Evolutionary conservation across 2,113 vertebrate species (phyloP).

Genomic region (Merops nubicus): DNA sequence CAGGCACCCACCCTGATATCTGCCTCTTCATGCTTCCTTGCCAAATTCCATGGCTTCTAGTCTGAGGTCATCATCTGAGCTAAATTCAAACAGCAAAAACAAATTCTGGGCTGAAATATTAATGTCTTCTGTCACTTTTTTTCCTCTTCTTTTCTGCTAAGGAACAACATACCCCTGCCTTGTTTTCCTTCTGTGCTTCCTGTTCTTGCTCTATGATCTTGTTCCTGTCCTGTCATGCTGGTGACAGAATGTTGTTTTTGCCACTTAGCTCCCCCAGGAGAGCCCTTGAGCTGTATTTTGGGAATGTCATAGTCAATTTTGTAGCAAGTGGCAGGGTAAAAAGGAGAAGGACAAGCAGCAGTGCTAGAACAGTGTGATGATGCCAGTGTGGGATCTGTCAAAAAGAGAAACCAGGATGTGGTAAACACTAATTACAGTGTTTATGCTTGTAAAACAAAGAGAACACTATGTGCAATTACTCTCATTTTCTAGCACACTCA

Average conservation of each 20-base stretch:
- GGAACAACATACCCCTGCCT: constrained; percentile 5
- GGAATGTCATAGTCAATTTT: constrained; percentile 43
- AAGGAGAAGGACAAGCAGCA: constrained; percentile 22
- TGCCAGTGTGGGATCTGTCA: constrained; percentile 49
- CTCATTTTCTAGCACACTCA: background rate
- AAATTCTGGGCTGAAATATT: constrained; percentile 46
- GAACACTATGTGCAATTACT: background rate
- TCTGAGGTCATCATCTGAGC: background rate
- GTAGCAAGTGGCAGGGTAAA: constrained; percentile 17
- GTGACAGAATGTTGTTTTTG: constrained; percentile 41
- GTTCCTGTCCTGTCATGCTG: constrained; percentile 3
- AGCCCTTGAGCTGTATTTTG: constrained; percentile 50
- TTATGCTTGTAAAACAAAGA: constrained; percentile 50
- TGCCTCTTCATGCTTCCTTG: background rate
- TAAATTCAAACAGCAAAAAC: constrained; percentile 17
- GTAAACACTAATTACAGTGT: constrained; percentile 49
- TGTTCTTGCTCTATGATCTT: constrained; percentile 51
- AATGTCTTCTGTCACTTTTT: constrained; percentile 51
- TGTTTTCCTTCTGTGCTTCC: constrained; percentile 41
- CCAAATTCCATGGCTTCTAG: background rate
- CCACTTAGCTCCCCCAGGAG: constrained; percentile 38
- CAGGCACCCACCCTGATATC: background rate
- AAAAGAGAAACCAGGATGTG: constrained; percentile 24
- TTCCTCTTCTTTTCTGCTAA: constrained; percentile 21
- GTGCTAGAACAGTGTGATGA: constrained; percentile 4